These are phyloP conservation scores for Ahaetulla prasina DNA, from an alignment of 2,113 vertebrate species.

Conservation along the genomic window DNA sequence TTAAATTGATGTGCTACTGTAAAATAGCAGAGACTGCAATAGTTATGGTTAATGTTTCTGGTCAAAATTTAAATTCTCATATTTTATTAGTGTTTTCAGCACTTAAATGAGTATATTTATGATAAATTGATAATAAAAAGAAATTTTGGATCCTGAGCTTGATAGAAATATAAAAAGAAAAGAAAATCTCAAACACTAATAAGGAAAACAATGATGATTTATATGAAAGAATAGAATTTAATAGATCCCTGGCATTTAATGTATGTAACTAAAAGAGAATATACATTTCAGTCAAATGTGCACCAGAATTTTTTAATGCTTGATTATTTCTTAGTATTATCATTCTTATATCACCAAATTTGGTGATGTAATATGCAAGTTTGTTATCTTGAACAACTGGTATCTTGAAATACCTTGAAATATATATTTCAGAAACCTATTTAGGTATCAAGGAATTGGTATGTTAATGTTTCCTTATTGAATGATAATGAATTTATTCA, in stretches of 20 bases:
- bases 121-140: too few relatives aligned
- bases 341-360: not conserved
- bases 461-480: not conserved
- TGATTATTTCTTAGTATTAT: not conserved
- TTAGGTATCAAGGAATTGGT: not conserved
- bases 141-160: too few relatives aligned
- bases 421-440: not conserved
- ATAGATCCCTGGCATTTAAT: too few relatives aligned
- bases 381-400: too few relatives aligned
- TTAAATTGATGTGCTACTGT: too few relatives aligned
- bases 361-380: not conserved
- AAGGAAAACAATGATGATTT: not conserved
- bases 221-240: not conserved
- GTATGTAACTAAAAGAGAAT: too few relatives aligned
- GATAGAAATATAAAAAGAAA: too few relatives aligned
- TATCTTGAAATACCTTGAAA: not conserved
- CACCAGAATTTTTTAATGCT: not conserved
- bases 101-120: too few relatives aligned
- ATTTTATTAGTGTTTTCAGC: too few relatives aligned
- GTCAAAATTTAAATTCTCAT: too few relatives aligned
- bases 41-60: too few relatives aligned
- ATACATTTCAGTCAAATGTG: not conserved
- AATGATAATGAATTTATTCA: not conserved
- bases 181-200: not conserved
- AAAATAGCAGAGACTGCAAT: too few relatives aligned